A percentile compares a stretch with the other conserved stretches of the same genome.
Evolutionary conservation across 2,113 vertebrate species (phyloP).

Genomic region (Rissa tridactyla): DNA sequence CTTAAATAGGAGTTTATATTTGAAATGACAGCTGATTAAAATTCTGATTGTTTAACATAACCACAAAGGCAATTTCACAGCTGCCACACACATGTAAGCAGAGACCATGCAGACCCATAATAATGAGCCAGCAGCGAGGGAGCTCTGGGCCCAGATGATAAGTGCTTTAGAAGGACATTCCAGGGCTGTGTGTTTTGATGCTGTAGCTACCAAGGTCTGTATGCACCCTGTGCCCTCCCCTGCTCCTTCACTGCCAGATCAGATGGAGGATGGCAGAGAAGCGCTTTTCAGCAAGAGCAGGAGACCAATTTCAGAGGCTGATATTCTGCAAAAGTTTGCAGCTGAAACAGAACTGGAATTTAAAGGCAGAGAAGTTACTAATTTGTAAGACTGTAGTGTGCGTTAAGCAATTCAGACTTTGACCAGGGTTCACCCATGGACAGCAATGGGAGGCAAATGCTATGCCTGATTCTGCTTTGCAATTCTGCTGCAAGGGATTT

Average conservation of each 20-base stretch:
- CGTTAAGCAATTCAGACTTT: not conserved
- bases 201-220: not conserved
- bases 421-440: not conserved
- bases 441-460: not conserved
- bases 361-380: not conserved
- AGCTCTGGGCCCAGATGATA: not conserved
- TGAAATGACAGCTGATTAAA: not conserved
- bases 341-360: not conserved
- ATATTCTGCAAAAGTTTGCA: not conserved
- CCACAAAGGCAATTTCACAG: not conserved
- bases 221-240: not conserved
- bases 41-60: not conserved
- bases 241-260: not conserved
- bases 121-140: not conserved
- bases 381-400: rapidly evolving
- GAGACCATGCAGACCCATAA: not conserved
- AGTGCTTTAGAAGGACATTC: not conserved
- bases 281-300: not conserved
- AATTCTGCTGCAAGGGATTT: not conserved
- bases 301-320: not conserved
- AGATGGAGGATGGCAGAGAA: not conserved
- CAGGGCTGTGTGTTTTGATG: not conserved
- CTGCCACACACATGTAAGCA: not conserved
- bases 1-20: not conserved
- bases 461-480: not conserved